These are phyloP conservation scores for Aphaenogaster floridana DNA, from an alignment of 1,140 invertebrate genomes.

Conservation along the genomic window DNA sequence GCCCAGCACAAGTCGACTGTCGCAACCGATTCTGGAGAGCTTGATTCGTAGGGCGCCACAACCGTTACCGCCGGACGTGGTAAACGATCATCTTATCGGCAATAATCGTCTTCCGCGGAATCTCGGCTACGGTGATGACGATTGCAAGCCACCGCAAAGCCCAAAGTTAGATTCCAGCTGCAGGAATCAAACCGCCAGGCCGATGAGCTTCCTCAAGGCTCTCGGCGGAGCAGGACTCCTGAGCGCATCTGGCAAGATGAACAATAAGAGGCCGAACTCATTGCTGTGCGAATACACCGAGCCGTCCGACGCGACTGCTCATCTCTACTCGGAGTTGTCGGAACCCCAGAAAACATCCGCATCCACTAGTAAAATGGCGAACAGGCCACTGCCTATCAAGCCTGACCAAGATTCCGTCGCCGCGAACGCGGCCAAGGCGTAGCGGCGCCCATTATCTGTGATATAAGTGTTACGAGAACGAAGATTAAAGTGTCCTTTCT, in stretches of 20 bases:
- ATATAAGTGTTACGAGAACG: constrained; percentile 70
- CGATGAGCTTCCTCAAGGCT: constrained; percentile 83
- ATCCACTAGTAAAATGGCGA: constrained; percentile 88
- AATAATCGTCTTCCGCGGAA: constrained; percentile 58
- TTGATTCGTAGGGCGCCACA: constrained; percentile 79
- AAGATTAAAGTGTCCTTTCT: constrained; percentile 35
- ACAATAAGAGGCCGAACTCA: constrained; percentile 86
- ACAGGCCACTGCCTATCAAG: constrained; percentile 90
- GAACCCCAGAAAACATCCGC: constrained; percentile 87
- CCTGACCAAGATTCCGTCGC: constrained; percentile 85
- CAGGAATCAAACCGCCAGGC: constrained; percentile 74
- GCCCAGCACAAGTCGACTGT: constrained; percentile 84
- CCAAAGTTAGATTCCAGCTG: constrained; percentile 37
- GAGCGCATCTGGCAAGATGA: constrained; percentile 71
- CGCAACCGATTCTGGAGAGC: constrained; percentile 82
- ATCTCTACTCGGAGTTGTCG: constrained; percentile 91
- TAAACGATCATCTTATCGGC: constrained; percentile 75
- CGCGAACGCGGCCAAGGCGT: constrained; percentile 74
- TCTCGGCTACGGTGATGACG: constrained; percentile 30
- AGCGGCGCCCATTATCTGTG: constrained; percentile 78
- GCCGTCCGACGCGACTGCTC: constrained; percentile 89
- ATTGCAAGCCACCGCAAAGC: constrained; percentile 43
- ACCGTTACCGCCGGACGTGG: constrained; percentile 81
- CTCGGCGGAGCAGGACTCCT: constrained; percentile 83
- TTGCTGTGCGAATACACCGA: constrained; percentile 91